Conservation (phyloP, 2,888 invertebrate genomes). For the Stenodema calcarata region DNA sequence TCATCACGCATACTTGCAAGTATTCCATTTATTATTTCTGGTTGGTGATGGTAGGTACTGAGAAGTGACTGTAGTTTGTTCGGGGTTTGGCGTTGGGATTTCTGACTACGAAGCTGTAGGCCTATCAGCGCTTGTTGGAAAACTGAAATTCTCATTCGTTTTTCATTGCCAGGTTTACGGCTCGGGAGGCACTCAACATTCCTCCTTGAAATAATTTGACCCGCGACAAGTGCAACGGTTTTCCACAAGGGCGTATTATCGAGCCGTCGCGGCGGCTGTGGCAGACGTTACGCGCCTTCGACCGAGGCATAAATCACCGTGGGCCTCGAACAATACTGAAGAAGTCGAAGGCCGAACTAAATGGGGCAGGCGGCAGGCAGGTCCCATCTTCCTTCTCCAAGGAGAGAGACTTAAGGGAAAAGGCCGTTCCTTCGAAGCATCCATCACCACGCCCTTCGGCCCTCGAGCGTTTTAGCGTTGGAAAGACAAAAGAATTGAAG, state of each 20-base stretch:
- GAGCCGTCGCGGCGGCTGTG: background rate
- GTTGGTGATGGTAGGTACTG: background rate
- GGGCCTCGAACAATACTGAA: background rate
- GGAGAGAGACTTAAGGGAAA: background rate
- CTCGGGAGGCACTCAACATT: background rate
- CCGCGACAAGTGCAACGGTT: background rate
- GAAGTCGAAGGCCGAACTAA: conserved; percentile 8
- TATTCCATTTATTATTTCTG: no score
- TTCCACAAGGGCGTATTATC: background rate
- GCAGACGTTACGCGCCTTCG: background rate
- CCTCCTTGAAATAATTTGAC: background rate
- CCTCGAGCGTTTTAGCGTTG: background rate
- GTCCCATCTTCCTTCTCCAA: background rate
- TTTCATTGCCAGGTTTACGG: background rate
- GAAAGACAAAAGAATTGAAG: background rate
- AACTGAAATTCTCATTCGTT: background rate
- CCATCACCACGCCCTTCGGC: background rate
- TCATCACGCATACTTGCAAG: no score
- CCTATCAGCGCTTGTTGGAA: background rate
- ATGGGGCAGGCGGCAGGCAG: conserved; percentile 19
- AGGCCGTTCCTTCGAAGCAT: background rate
- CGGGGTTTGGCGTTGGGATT: background rate
- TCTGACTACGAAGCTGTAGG: background rate
- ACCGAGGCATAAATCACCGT: background rate
- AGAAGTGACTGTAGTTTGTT: background rate